Base-by-base conservation (phyloP, 2,888 invertebrate genomes). In the Dynastes maya region DNA sequence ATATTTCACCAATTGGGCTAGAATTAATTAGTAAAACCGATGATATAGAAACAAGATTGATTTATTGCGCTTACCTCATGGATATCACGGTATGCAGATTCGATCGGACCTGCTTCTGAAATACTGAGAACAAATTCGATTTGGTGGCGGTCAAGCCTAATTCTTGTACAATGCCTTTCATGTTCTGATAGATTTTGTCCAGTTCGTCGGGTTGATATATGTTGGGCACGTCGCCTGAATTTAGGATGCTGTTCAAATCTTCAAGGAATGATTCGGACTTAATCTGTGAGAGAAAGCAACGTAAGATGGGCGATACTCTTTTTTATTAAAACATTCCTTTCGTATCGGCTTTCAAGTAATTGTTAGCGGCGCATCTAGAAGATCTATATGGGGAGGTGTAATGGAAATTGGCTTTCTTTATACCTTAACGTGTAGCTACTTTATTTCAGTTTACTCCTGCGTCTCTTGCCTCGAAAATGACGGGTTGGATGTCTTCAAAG, bases 201-300 rank as follows among this genome's bases (percentile, higher is more conserved):
- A 94, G 86, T 85, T 97, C 97, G 82, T 97, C 97, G 1, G 93
- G 91, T 76, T 95, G 93, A 87, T 95, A 97, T 27, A 97, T 93
- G 85, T 96, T 97, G 0, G 97, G 97, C 2, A 97, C 96, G 87
- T 97, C 97, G 0, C 97, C 97, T 9, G 95, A 95, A 86, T 96
- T 97, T 32, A 97, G 87, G 74, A 97, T 91, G 85, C 96, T 97
- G 88, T 97, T 97, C 65, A 97, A 90, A 84, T 97, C 97, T 87
- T 97, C 97, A 71, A 97, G 90, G 88, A 97, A 97, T 0, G 94
- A 92, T 85, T 97, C 97, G 89, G 94, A 92, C 91, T 96, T 97
- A 72, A 97, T 96, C 93, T 97, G 88, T 22, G 49, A 72, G 58
- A 29, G 58, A 74, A 77, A n/a, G 53, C 16, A 55, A 61, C 45